Conservation (phyloP, 2,888 invertebrate species). For the Lasioglossum leucozonium region DNA sequence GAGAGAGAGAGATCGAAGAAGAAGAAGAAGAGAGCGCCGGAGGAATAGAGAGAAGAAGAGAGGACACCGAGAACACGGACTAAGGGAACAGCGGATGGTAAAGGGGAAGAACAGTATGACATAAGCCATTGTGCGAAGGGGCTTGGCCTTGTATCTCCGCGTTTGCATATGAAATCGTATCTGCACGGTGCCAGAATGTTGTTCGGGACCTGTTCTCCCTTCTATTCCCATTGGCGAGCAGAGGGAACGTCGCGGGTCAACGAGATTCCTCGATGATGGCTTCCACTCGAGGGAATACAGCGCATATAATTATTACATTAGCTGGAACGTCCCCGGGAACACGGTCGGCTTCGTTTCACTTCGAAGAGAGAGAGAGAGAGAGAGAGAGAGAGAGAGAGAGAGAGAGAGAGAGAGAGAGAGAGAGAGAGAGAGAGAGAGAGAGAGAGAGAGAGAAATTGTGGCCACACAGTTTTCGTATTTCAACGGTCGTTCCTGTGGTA, state of each 20-base stretch:
- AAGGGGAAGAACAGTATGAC: conserved; percentile 54
- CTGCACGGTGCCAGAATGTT: conserved; percentile 53
- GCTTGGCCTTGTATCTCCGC: conserved; percentile 63
- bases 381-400: too few species aligned
- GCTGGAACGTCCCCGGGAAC: conserved; percentile 1
- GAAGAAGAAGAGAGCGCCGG: neutral
- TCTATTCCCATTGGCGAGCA: conserved; percentile 46
- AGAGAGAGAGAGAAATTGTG: neutral
- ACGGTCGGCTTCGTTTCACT: neutral
- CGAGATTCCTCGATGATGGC: conserved; percentile 63
- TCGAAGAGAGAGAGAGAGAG: neutral
- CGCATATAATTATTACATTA: conserved; percentile 61
- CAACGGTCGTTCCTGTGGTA: neutral
- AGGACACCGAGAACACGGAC: neutral
- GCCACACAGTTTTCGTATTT: neutral
- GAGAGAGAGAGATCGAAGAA: neutral
- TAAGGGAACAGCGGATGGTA: neutral
- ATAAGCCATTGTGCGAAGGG: conserved; percentile 67
- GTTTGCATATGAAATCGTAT: conserved; percentile 69
- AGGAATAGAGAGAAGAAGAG: neutral
- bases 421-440: too few species aligned
- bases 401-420: too few species aligned
- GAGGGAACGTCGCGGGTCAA: conserved; percentile 50
- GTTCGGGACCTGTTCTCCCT: conserved; percentile 61
- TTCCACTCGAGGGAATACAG: conserved; percentile 47